phyloP scores from a whole-genome alignment of 2,888 invertebrate species.

The Stomorhina lunata region DNA sequence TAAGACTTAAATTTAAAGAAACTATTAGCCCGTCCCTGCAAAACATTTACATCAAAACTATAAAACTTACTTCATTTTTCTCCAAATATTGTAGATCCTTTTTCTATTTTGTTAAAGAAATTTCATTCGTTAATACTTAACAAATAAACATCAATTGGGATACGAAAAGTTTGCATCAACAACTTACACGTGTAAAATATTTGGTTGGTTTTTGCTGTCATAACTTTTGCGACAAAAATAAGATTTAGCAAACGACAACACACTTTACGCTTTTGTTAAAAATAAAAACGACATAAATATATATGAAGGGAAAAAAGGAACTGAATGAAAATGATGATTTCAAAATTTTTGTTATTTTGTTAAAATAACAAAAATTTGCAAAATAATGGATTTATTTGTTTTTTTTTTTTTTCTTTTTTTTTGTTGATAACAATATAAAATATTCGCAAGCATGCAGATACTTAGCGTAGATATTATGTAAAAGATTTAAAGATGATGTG shows the following conservation, averaged over 20 bases:
- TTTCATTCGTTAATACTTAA: constrained; percentile 42
- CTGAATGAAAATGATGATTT: background rate
- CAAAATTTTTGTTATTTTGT: too few relatives aligned
- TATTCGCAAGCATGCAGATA: too few relatives aligned
- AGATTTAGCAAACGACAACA: constrained; percentile 1
- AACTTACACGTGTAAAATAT: background rate
- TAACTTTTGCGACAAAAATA: constrained; percentile 11
- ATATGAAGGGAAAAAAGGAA: background rate
- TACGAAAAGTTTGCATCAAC: background rate
- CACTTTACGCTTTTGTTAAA: constrained; percentile 3
- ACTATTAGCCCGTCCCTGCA: too few relatives aligned
- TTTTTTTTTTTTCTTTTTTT: too few relatives aligned
- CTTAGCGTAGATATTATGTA: background rate
- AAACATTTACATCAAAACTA: too few relatives aligned
- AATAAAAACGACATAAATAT: constrained; percentile 3
- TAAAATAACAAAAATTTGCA: background rate
- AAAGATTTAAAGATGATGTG: background rate
- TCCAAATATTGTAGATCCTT: background rate
- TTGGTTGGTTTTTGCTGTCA: constrained; percentile 16
- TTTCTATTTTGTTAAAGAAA: background rate
- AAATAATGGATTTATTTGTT: constrained; percentile 18
- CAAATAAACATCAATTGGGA: background rate
- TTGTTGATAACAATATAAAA: background rate
- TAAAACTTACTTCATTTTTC: too few relatives aligned
- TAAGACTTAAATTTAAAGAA: too few relatives aligned